Conservation (phyloP, 2,797 vertebrate species). For the Pangasius macronema region DNA sequence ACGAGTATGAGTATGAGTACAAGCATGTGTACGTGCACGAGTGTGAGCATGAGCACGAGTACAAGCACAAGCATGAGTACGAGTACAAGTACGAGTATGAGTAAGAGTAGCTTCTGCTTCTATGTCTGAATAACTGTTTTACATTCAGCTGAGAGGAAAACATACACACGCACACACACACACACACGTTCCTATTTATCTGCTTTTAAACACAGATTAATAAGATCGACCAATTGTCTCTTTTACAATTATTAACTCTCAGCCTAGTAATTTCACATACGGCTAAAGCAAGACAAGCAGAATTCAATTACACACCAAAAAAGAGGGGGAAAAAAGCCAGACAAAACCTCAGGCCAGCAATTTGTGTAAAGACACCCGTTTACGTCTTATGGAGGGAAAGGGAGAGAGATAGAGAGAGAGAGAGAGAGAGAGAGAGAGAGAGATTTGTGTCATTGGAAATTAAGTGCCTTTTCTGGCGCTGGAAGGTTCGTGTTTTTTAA, state of each 20-base stretch:
- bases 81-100: not conserved
- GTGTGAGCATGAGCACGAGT: no score
- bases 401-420: conserved; percentile 12
- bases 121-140: conserved; percentile 4
- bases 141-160: conserved; percentile 10
- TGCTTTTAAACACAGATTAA: conserved; percentile 85
- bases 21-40: not conserved
- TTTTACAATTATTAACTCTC: conserved; percentile 95
- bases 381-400: conserved; percentile 67
- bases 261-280: conserved; percentile 90
- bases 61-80: not conserved
- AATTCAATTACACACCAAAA: conserved; percentile 90
- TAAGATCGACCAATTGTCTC: conserved; percentile 85
- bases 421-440: conserved; percentile 11
- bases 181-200: conserved; percentile 45
- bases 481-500: conserved; percentile 92
- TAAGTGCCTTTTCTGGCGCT: conserved; percentile 90
- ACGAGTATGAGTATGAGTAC: not conserved
- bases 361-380: conserved; percentile 78
- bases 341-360: conserved; percentile 85
- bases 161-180: conserved; percentile 1
- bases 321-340: conserved; percentile 51
- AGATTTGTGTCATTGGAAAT: conserved; percentile 90
- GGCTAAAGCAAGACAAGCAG: conserved; percentile 84
- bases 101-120: not conserved